A percentile compares a stretch with the other conserved stretches of the same genome.
These are phyloP conservation scores for Cyclura pinguis DNA, from an alignment of 2,797 vertebrate species.

Conservation along the genomic window DNA sequence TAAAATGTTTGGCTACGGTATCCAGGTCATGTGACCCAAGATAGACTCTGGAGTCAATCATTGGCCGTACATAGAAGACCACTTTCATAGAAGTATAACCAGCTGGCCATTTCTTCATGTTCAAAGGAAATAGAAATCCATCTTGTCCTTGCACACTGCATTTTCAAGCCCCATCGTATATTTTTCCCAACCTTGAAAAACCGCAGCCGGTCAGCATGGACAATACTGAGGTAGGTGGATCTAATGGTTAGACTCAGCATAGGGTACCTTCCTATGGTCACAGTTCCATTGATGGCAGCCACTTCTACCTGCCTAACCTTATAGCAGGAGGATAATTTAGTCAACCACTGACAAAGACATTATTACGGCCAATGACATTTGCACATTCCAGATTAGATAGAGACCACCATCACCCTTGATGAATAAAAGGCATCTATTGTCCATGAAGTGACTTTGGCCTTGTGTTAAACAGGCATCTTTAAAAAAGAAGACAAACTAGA, in stretches of 20 bases:
- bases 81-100: no score
- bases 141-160: neutral
- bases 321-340: neutral
- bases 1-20: no score
- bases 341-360: neutral
- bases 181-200: neutral
- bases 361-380: neutral
- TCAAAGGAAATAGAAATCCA: no score
- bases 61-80: no score
- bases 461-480: slow-evolving; percentile 30
- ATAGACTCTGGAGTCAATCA: no score
- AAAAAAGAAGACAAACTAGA: neutral
- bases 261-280: neutral
- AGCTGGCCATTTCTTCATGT: neutral
- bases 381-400: accelerated
- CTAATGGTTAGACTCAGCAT: neutral
- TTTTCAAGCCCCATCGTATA: neutral
- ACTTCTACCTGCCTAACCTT: neutral
- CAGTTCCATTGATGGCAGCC: neutral
- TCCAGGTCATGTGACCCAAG: no score
- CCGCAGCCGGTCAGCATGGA: neutral
- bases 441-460: neutral
- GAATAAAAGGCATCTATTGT: neutral
- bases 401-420: neutral
- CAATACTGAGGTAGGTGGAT: neutral